phyloP scores from a whole-genome alignment of 2,888 invertebrate species.

The Monoplex corrugatus region DNA sequence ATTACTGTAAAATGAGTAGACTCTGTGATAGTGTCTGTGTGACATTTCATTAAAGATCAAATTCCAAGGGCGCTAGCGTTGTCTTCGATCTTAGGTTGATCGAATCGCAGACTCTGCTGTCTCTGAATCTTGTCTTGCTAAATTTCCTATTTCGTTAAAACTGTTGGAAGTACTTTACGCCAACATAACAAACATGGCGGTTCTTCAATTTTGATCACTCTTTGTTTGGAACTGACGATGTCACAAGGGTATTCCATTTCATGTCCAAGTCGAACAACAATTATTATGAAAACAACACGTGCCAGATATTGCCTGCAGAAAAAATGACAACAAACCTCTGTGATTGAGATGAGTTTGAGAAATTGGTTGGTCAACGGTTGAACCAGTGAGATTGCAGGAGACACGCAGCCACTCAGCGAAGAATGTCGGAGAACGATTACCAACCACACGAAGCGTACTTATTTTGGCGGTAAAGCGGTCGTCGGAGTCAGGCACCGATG shows the following conservation, averaged over 20 bases:
- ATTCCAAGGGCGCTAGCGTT: too few relatives aligned
- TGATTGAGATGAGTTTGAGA: slow-evolving; percentile 73
- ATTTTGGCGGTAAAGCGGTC: slow-evolving; percentile 40
- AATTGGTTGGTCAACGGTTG: slow-evolving; percentile 79
- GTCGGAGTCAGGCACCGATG: too few relatives aligned
- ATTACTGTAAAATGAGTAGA: too few relatives aligned
- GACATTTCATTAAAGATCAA: too few relatives aligned
- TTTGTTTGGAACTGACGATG: neutral
- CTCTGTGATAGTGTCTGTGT: too few relatives aligned
- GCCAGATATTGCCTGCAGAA: slow-evolving; percentile 63
- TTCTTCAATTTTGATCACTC: neutral
- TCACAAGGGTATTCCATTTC: neutral
- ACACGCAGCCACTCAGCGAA: slow-evolving; percentile 75
- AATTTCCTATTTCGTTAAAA: neutral
- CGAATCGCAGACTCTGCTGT: too few relatives aligned
- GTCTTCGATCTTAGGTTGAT: neutral
- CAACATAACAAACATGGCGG: slow-evolving; percentile 36
- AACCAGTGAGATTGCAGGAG: slow-evolving; percentile 78
- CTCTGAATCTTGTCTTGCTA: neutral
- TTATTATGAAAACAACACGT: slow-evolving; percentile 31
- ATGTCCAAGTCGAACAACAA: neutral
- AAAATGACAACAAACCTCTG: slow-evolving; percentile 71
- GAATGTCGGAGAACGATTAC: slow-evolving; percentile 55
- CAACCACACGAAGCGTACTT: slow-evolving; percentile 48
- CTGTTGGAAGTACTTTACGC: neutral